A percentile compares a stretch with the other conserved stretches of the same genome.
Conservation (phyloP, 2,113 vertebrate genomes). For the Rhineura floridana region DNA sequence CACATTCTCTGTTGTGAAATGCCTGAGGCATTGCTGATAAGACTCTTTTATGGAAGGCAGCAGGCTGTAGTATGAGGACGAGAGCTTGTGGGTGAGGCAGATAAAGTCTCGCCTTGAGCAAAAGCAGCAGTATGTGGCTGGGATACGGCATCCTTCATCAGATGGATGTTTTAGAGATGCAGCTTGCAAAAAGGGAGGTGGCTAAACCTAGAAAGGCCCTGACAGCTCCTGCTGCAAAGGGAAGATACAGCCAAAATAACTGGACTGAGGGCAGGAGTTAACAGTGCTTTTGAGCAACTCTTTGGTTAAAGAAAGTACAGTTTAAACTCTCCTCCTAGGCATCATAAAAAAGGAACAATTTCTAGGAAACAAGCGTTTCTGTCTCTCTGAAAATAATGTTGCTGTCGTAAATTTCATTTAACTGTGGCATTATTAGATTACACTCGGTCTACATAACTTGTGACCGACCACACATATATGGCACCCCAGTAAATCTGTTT, state of each 20-base stretch:
- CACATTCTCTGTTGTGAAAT: not conserved
- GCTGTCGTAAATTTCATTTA: not conserved
- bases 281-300: not conserved
- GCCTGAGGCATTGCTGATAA: not conserved
- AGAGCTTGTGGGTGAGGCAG: not conserved
- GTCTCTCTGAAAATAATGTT: not conserved
- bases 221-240: no score
- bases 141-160: not conserved
- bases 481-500: not conserved
- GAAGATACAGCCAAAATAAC: not conserved
- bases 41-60: not conserved
- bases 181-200: not conserved
- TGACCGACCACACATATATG: not conserved
- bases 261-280: not conserved
- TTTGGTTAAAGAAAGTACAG: not conserved
- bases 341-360: not conserved
- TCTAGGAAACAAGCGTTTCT: not conserved
- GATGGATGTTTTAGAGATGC: not conserved
- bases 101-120: not conserved
- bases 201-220: not conserved
- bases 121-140: not conserved
- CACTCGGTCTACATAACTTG: not conserved
- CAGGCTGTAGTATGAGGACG: not conserved
- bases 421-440: not conserved
- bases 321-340: not conserved